Conservation (phyloP, 2,113 vertebrate species). For the Eptesicus fuscus region DNA sequence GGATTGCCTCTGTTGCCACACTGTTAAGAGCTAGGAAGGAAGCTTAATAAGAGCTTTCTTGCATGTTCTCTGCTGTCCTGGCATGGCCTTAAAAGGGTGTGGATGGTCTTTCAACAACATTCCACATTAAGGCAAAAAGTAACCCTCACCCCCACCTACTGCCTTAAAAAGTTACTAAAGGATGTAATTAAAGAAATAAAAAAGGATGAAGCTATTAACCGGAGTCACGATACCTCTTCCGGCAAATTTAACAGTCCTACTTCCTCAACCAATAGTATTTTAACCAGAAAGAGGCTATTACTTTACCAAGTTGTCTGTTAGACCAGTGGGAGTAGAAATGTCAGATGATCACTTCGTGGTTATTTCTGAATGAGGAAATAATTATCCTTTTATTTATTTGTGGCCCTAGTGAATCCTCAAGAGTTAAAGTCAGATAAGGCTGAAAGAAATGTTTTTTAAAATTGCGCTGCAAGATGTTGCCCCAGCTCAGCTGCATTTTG, state of each 20-base stretch:
- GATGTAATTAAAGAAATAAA: neutral
- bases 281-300: neutral
- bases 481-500: neutral
- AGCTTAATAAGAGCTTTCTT: neutral
- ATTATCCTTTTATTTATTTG: neutral
- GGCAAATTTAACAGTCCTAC: neutral
- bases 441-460: neutral
- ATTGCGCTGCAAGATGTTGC: neutral
- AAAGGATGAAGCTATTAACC: neutral
- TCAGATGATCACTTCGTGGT: neutral
- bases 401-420: neutral
- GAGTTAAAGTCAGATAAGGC: neutral
- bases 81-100: neutral
- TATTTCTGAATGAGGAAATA: neutral
- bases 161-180: neutral
- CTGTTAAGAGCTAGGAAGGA: neutral
- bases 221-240: neutral
- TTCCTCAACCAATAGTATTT: neutral
- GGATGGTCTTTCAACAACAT: neutral
- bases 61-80: neutral
- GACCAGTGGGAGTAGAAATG: neutral
- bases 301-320: neutral
- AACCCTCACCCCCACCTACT: neutral
- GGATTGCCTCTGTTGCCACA: neutral
- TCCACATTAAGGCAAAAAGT: neutral